Conservation (phyloP, 2,888 invertebrate genomes). For the Stenolophus ochropezus region DNA sequence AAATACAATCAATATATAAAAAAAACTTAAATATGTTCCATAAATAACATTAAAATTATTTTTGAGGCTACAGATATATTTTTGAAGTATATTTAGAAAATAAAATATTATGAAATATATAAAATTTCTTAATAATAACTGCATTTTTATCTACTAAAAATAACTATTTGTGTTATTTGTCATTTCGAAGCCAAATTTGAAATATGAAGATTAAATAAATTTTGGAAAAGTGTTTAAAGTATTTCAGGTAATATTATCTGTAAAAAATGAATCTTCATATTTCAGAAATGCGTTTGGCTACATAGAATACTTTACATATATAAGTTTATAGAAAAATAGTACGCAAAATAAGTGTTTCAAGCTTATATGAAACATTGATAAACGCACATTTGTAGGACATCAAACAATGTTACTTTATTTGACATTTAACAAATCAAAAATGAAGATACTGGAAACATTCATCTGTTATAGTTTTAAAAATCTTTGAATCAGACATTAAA, state of each 20-base stretch:
- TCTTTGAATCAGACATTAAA: too few relatives aligned
- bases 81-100: neutral
- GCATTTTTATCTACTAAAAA: constrained; percentile 1
- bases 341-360: constrained; percentile 44
- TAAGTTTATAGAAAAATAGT: constrained; percentile 51
- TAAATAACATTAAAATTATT: constrained; percentile 13
- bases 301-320: constrained; percentile 47
- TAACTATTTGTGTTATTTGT: constrained; percentile 39
- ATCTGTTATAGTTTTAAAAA: neutral
- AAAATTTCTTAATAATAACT: constrained; percentile 11
- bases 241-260: constrained; percentile 1
- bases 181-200: constrained; percentile 25
- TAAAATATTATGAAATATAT: neutral
- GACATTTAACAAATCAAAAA: constrained; percentile 27
- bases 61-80: neutral
- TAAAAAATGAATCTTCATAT: constrained; percentile 2
- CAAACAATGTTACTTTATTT: constrained; percentile 26
- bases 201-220: constrained; percentile 13
- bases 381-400: constrained; percentile 30
- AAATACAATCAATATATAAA: constrained; percentile 6
- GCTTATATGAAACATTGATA: constrained; percentile 37
- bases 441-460: neutral
- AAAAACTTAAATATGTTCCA: constrained; percentile 10
- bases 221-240: neutral
- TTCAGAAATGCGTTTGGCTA: constrained; percentile 28